A percentile compares a stretch with the other conserved stretches of the same genome.
Evolutionary conservation across 1,140 invertebrate species (phyloP).

Genomic region (Drosophila baimaii): DNA sequence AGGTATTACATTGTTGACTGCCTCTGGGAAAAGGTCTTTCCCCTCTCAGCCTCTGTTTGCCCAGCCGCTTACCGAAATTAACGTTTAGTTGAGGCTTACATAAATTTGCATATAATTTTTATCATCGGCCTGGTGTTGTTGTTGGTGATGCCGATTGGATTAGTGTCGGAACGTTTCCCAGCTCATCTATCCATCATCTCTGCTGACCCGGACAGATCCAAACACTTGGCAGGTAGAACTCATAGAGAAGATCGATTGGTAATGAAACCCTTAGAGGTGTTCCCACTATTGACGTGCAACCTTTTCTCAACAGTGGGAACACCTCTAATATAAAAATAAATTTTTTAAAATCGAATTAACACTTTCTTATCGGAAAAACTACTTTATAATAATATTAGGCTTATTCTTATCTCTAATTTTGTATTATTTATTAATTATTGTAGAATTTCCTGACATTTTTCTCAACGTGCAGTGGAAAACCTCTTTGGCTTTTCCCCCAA

Average conservation of each 20-base stretch:
- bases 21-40: conserved; percentile 42
- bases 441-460: neutral
- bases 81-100: conserved; percentile 76
- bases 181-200: conserved; percentile 64
- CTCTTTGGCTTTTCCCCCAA: conserved; percentile 16
- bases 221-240: conserved; percentile 38
- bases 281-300: no score
- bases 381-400: neutral
- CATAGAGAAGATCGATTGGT: conserved; percentile 53
- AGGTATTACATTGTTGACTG: conserved; percentile 70
- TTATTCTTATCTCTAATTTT: neutral
- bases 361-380: neutral
- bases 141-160: conserved; percentile 56
- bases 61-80: conserved; percentile 70
- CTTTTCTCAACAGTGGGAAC: no score
- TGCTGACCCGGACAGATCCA: conserved; percentile 12
- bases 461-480: neutral
- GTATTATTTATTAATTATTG: neutral
- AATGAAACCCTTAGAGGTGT: no score
- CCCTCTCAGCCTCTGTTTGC: conserved; percentile 55
- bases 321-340: no score
- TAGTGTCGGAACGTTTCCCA: conserved; percentile 58
- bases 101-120: conserved; percentile 79
- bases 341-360: neutral
- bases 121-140: neutral